phyloP scores from a whole-genome alignment of 2,113 vertebrate genomes.

The Ictidomys tridecemlineatus region DNA sequence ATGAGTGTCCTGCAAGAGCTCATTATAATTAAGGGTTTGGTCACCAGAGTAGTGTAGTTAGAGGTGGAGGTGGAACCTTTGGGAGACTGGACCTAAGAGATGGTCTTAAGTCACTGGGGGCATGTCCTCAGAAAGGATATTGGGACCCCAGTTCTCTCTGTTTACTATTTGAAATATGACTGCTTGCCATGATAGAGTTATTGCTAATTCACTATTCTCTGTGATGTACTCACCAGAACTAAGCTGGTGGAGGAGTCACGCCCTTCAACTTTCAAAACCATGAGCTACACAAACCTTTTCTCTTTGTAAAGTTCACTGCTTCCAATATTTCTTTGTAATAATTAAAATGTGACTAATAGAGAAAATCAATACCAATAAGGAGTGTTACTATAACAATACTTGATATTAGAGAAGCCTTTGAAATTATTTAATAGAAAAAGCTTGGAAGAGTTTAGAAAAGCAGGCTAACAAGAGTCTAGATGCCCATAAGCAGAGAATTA shows the following conservation, averaged over 20 bases:
- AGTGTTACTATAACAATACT: neutral
- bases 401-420: neutral
- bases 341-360: neutral
- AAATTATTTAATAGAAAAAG: neutral
- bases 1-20: neutral
- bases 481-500: neutral
- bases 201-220: neutral
- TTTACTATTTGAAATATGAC: neutral
- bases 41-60: neutral
- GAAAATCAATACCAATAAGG: neutral
- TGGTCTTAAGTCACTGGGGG: neutral
- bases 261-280: neutral
- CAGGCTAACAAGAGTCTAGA: neutral
- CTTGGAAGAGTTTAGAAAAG: neutral
- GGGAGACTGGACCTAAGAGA: neutral
- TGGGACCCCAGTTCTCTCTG: neutral
- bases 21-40: neutral
- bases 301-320: neutral
- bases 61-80: neutral
- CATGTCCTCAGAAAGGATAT: neutral
- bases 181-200: neutral
- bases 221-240: neutral
- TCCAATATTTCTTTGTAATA: neutral
- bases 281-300: neutral
- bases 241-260: neutral